Evolutionary conservation across 2,888 invertebrate genomes (phyloP), one percentile per base, ranked within the genome.

Genomic region (Willowsia nigromaculata): DNA sequence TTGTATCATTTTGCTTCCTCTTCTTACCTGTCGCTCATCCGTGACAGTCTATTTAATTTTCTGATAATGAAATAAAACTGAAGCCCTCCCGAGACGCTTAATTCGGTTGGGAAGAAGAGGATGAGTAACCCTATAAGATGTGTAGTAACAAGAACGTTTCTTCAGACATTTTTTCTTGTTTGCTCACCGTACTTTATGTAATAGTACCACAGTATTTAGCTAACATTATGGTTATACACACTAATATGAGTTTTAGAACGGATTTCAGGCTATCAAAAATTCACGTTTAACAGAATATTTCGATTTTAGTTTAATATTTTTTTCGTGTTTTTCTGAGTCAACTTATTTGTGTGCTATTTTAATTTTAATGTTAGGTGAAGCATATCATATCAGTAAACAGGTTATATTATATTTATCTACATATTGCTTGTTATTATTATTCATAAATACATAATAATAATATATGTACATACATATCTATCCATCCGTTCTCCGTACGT

Each of bases 21-120:
- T 80, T 82, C 81, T 84, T 89, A 85, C 89, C 85, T 89, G 85
- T 89, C 85, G 85, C 89, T 89, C 89, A 89, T 81, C 89, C 89
- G 85, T 89, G 85, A 40, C 81, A 89, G 80, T 84, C 78, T 89
- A 78, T 82, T 40, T 68, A 47, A 53, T 76, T 76, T 76, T 22
- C 62, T 62, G 59, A 59, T 59, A 74, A 82, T 59, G 76, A 68
- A 88, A 76, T n/a, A 74, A 50, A 27, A 27, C 30, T 71, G 40
- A 22, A 22, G n/a, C 71, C 43, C 71, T 15, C 43, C 25, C 37
- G 25, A 50, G n/a, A 71, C 25, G 40, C 40, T 40, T 33, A 11
- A 33, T 37, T 40, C 18, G 43, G 11, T 6, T 47, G 74, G 13
- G 47, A 43, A 47, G 74, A 74, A 50, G 47, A 74, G 47, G 47